Conservation (phyloP, 2,888 invertebrate species). For the Myopa tessellatipennis region DNA sequence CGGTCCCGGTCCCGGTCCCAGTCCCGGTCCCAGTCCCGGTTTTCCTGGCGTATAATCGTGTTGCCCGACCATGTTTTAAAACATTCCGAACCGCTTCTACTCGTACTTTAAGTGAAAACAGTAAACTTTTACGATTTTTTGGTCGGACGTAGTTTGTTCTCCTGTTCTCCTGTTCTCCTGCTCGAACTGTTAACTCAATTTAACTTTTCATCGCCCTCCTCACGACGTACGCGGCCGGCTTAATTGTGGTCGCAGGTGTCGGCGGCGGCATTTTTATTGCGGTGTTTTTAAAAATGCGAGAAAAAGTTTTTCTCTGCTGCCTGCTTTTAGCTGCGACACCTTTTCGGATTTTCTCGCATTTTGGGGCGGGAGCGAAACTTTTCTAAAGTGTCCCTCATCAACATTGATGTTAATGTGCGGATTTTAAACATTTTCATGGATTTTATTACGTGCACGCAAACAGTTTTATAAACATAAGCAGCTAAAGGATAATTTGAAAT, state of each 20-base stretch:
- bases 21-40: not conserved
- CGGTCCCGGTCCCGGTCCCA: not conserved
- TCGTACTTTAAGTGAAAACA: slow-evolving; percentile 19
- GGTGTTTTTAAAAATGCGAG: slow-evolving; percentile 47
- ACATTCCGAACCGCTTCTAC: not conserved
- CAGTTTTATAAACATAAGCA: slow-evolving; percentile 51
- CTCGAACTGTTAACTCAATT: slow-evolving; percentile 21
- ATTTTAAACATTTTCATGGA: slow-evolving; percentile 61
- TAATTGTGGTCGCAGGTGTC: slow-evolving; percentile 66
- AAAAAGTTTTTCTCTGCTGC: slow-evolving; percentile 3
- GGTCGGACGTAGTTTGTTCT: not conserved
- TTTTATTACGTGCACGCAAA: slow-evolving; percentile 56
- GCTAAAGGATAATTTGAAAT: slow-evolving; percentile 20
- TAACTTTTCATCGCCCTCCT: slow-evolving; percentile 7
- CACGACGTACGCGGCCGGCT: slow-evolving; percentile 1
- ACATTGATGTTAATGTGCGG: slow-evolving; percentile 50
- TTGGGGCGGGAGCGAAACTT: not conserved
- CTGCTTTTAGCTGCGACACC: too few species aligned
- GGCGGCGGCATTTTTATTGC: slow-evolving; percentile 62
- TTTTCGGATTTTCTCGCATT: too few species aligned
- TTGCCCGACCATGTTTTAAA: not conserved
- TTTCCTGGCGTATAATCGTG: not conserved
- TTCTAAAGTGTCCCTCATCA: slow-evolving; percentile 36
- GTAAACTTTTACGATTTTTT: slow-evolving; percentile 32
- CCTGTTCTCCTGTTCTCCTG: not conserved